Evolutionary conservation across 2,888 invertebrate species (phyloP), one percentile per base, ranked within the genome.

Genomic region (Cosmia trapezina): DNA sequence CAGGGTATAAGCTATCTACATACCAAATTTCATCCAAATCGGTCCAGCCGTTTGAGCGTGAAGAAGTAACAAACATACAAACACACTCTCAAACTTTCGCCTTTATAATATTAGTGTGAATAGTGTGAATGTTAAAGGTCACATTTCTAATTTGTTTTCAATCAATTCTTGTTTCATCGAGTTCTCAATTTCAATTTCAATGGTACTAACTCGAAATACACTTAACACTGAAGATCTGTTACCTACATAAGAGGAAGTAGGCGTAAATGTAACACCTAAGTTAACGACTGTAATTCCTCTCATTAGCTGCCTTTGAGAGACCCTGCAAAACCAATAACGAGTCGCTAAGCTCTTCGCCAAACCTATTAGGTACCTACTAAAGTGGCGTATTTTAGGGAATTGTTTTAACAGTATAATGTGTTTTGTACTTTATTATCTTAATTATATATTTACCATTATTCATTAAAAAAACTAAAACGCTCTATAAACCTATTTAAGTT

Each of bases 301-400:
- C 70, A 82, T 82, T 84, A 82, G 53, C 59, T 64, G 41, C 73
- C 79, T 78, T 78, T 78, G 69, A 83, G 66, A 66, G 56, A 69
- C 54, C n/a, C 28, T 57, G 59, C 54, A 68, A 70, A 78, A 80
- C 80, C 83, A 83, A 79, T 83, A 73, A 79, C 69, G 53, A 83
- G 53, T 28, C 66, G 56, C 56, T 78, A 51, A 80, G 66, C 83
- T 83, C 59, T 43, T 78, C 12, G 47, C 60, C 62, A 83, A 78
- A 78, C 47, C 54, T 60, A 78, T 70, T 78, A 69, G 8, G 28
- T 53, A 33, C 51, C 3, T 43, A 66, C 45, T 59, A 51, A 65
- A 69, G 59, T 41, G 62, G 59, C 51, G 78, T 68, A 71, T 60
- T 78, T 76, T 37, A 78, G n/a, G 33, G 63, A 47, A 49, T 63